These are phyloP conservation scores for Euclidia mi DNA, from an alignment of 2,888 invertebrate species.

Conservation along the genomic window DNA sequence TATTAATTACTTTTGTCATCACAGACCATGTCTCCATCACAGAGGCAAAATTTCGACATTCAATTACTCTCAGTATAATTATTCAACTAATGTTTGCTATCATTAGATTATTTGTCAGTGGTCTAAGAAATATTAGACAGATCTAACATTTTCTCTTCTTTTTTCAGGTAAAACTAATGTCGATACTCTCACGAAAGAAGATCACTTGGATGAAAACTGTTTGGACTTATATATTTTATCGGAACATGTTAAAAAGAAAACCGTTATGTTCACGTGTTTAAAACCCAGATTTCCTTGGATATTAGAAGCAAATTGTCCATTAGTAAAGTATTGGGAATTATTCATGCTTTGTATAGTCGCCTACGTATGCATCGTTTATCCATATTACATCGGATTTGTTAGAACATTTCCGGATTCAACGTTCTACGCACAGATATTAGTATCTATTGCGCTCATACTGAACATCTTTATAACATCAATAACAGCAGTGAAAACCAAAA, in stretches of 20 bases:
- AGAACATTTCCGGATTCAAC: conserved; percentile 78
- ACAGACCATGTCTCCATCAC: too few species aligned
- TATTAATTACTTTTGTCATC: neutral
- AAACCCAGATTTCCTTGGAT: conserved; percentile 84
- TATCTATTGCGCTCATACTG: conserved; percentile 77
- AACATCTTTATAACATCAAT: conserved; percentile 81
- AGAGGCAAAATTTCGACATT: too few species aligned
- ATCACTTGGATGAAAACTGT: conserved; percentile 77
- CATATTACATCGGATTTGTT: conserved; percentile 84
- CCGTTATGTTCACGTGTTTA: conserved; percentile 75
- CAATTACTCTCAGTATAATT: too few species aligned
- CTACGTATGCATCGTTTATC: conserved; percentile 82
- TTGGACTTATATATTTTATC: conserved; percentile 84
- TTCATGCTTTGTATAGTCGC: conserved; percentile 80
- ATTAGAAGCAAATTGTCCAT: conserved; percentile 79
- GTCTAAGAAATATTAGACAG: too few species aligned
- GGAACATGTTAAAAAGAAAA: conserved; percentile 82
- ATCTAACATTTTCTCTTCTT: conserved; percentile 8
- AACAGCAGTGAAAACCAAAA: conserved; percentile 86
- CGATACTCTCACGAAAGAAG: conserved; percentile 70
- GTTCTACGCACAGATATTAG: conserved; percentile 76
- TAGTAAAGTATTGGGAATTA: conserved; percentile 85
- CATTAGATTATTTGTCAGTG: too few species aligned
- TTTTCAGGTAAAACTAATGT: conserved; percentile 72
- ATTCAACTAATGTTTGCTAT: too few species aligned